phyloP scores from a whole-genome alignment of 2,888 invertebrate species.

The Cataglyphis altisquamis region DNA sequence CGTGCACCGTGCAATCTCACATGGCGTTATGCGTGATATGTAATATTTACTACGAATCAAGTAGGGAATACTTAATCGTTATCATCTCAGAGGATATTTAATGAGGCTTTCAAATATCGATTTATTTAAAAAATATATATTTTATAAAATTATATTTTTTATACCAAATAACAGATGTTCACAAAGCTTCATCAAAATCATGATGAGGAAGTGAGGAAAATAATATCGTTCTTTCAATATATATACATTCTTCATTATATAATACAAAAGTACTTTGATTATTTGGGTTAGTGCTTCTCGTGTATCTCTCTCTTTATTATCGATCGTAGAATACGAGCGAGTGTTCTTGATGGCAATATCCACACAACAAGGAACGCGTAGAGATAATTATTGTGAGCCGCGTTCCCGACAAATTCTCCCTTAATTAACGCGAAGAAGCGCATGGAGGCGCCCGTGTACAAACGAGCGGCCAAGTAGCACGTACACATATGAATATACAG shows the following conservation, averaged over 20 bases:
- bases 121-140: neutral
- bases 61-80: neutral
- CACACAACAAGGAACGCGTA: constrained; percentile 40
- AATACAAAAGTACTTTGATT: neutral
- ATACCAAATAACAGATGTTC: neutral
- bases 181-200: neutral
- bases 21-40: neutral
- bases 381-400: constrained; percentile 57
- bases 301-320: constrained; percentile 32
- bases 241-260: neutral
- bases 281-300: neutral
- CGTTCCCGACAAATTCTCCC: constrained; percentile 65
- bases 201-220: neutral
- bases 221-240: neutral
- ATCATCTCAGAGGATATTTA: neutral
- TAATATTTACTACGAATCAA: neutral
- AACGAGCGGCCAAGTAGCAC: constrained; percentile 30
- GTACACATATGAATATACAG: neutral
- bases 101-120: neutral
- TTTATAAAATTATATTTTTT: neutral
- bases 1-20: neutral
- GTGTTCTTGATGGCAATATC: constrained; percentile 31
- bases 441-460: constrained; percentile 52
- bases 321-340: constrained; percentile 28
- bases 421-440: constrained; percentile 68